Conservation (phyloP, 2,113 vertebrate species). For the Triplophysa tibetana region DNA sequence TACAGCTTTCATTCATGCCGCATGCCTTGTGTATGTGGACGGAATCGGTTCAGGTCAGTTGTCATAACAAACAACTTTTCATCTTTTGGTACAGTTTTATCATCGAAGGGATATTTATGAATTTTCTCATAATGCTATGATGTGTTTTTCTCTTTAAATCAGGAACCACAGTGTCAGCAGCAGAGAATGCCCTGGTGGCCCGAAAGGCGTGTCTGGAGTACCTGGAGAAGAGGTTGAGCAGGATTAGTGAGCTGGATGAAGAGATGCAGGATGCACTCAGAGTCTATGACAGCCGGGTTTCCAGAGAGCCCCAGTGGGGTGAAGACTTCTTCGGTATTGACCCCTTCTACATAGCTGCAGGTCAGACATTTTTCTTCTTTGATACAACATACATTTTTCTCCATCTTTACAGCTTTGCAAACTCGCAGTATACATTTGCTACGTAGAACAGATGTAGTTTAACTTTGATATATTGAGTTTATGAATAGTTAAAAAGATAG, state of each 20-base stretch:
- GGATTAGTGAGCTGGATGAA: conserved; percentile 75
- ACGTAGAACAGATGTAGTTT: too few relatives aligned
- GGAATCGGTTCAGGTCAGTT: conserved; percentile 88
- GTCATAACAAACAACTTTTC: background rate
- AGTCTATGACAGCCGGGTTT: conserved; percentile 81
- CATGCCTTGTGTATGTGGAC: conserved; percentile 92
- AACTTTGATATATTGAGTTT: too few relatives aligned
- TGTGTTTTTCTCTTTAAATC: background rate
- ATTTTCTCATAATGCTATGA: background rate
- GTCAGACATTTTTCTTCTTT: conserved; percentile 62
- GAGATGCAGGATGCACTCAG: conserved; percentile 78
- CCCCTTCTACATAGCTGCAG: conserved; percentile 91
- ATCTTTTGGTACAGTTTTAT: background rate
- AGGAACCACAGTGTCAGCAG: conserved; percentile 84
- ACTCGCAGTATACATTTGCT: too few relatives aligned
- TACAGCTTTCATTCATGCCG: conserved; percentile 89
- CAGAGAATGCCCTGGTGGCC: conserved; percentile 73
- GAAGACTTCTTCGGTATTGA: conserved; percentile 87
- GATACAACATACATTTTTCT: too few relatives aligned
- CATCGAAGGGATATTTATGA: background rate
- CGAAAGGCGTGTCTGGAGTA: conserved; percentile 84
- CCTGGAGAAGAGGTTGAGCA: conserved; percentile 77
- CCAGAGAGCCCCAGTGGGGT: conserved; percentile 79
- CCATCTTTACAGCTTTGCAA: too few relatives aligned
- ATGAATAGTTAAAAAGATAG: too few relatives aligned